Evolutionary conservation across 2,888 invertebrate species (phyloP).

Genomic region (Hypolimnas misippus): DNA sequence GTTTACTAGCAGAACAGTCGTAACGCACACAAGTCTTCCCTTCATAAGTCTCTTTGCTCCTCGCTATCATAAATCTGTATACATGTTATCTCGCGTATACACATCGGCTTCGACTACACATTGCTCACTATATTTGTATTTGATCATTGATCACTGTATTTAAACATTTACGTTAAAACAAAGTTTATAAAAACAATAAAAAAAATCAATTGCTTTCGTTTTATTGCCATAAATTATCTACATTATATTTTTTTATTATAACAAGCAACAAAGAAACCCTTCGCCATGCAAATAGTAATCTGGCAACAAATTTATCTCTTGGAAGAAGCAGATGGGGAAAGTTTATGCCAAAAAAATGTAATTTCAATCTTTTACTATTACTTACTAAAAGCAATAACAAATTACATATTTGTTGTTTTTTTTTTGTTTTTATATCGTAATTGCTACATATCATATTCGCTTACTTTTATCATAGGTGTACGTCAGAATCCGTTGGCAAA

Average conservation of each 20-base stretch:
- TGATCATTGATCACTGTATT: too few relatives aligned
- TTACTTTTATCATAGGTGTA: background rate
- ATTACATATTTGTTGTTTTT: conserved; percentile 10
- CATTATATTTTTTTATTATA: conserved; percentile 10
- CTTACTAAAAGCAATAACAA: conserved; percentile 19
- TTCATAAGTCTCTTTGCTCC: conserved; percentile 68
- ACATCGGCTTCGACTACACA: conserved; percentile 5
- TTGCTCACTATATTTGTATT: conserved; percentile 7
- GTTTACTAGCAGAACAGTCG: conserved; percentile 78
- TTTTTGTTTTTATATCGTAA: conserved; percentile 1
- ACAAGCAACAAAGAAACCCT: conserved; percentile 12
- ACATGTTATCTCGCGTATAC: conserved; percentile 24
- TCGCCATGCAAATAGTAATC: conserved; percentile 41
- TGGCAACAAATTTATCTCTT: conserved; percentile 61
- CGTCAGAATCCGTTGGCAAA: background rate
- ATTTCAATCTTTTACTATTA: conserved; percentile 24
- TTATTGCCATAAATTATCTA: background rate
- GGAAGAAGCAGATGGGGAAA: conserved; percentile 68
- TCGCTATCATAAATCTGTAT: conserved; percentile 63
- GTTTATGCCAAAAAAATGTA: conserved; percentile 51
- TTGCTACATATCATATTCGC: background rate
- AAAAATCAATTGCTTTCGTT: background rate
- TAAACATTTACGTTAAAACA: background rate
- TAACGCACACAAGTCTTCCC: conserved; percentile 75
- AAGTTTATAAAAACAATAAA: background rate